Percentiles rank a stretch among this genome's conserved stretches.
These are phyloP conservation scores for Calcarius lapponicus DNA, from an alignment of 2,797 vertebrate genomes.

Conservation along the genomic window DNA sequence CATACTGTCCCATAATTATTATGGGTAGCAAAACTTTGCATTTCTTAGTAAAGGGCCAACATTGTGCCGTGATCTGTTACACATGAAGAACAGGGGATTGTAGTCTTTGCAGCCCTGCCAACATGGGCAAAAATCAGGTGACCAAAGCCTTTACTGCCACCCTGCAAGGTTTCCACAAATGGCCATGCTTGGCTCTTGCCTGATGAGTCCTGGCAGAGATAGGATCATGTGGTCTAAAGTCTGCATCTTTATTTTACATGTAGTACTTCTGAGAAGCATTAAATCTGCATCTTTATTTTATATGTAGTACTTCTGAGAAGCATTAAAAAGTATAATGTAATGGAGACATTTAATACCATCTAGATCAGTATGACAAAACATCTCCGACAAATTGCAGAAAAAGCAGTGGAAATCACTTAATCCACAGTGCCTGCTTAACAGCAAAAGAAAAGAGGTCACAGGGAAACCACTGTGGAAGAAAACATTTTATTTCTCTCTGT, in stretches of 20 bases:
- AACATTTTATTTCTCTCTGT: neutral
- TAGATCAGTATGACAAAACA: neutral
- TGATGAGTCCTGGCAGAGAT: neutral
- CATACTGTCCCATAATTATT: neutral
- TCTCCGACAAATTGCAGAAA: neutral
- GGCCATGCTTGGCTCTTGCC: neutral
- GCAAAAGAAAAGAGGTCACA: neutral
- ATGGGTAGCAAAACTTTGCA: neutral
- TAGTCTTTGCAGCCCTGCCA: neutral
- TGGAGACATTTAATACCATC: neutral
- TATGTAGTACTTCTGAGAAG: neutral
- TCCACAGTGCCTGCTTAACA: neutral
- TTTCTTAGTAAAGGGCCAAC: neutral
- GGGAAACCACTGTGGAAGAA: neutral
- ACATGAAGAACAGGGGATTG: neutral
- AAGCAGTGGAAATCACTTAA: neutral
- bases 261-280: neutral
- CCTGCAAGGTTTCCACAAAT: neutral
- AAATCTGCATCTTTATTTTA: neutral
- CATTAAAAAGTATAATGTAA: neutral
- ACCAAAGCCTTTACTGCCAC: neutral
- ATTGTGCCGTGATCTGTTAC: neutral
- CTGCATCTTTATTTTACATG: neutral
- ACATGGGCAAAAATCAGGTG: neutral
- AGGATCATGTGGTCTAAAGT: neutral